Percentiles rank a stretch among this genome's conserved stretches.
These are phyloP conservation scores for Xylota segnis DNA, from an alignment of 2,888 invertebrate genomes.

Conservation along the genomic window DNA sequence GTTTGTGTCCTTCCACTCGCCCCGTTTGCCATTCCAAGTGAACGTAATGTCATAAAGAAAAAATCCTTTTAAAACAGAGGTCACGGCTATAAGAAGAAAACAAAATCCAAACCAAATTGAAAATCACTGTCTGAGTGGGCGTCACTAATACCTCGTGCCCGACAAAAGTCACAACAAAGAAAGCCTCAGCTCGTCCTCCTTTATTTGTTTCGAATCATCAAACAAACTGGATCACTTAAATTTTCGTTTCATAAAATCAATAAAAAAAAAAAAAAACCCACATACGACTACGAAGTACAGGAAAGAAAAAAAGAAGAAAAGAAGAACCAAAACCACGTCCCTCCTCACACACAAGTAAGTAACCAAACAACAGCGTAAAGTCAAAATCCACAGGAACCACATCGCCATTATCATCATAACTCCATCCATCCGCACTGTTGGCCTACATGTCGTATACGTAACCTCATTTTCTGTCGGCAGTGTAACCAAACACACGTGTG, in stretches of 20 bases:
- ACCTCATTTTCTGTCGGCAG: slow-evolving; percentile 16
- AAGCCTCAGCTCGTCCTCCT: not conserved
- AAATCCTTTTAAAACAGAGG: not conserved
- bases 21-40: not conserved
- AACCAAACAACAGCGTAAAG: slow-evolving; percentile 34
- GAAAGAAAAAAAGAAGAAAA: not conserved
- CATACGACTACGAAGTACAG: not conserved
- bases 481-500: slow-evolving; percentile 21
- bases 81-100: no score
- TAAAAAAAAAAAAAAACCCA: not conserved
- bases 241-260: not conserved
- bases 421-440: slow-evolving; percentile 38
- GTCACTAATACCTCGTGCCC: slow-evolving; percentile 18
- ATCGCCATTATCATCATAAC: slow-evolving; percentile 52
- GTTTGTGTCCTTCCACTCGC: slow-evolving; percentile 12
- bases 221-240: slow-evolving; percentile 15
- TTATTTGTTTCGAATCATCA: slow-evolving; percentile 5
- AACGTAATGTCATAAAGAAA: slow-evolving; percentile 2
- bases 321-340: not conserved
- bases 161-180: slow-evolving; percentile 15
- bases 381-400: slow-evolving; percentile 45
- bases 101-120: slow-evolving; percentile 13
- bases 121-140: slow-evolving; percentile 15
- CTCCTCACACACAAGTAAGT: not conserved
- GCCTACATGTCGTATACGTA: slow-evolving; percentile 63